Evolutionary conservation across 2,113 vertebrate species (phyloP).

Genomic region (Brienomyrus brachyistius): DNA sequence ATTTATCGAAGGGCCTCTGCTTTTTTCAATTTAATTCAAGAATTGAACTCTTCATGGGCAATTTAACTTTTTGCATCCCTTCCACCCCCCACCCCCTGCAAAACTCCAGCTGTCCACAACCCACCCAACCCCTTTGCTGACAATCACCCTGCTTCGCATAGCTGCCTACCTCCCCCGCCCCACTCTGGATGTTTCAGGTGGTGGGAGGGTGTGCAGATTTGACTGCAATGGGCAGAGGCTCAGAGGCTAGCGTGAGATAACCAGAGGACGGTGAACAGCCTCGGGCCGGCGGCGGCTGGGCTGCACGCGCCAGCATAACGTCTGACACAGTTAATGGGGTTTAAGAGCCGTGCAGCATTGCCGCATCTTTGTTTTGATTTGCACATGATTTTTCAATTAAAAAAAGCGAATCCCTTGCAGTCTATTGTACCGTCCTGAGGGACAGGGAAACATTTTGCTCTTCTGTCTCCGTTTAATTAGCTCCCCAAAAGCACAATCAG

Average conservation of each 20-base stretch:
- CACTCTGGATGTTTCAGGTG: not conserved
- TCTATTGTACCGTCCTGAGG: not conserved
- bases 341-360: not conserved
- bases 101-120: not conserved
- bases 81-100: not conserved
- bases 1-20: slow-evolving; percentile 24
- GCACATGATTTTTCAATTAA: not conserved
- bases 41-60: slow-evolving; percentile 33
- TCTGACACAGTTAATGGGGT: not conserved
- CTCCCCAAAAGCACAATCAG: not conserved
- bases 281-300: not conserved
- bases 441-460: not conserved
- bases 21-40: slow-evolving; percentile 39
- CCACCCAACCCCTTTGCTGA: not conserved
- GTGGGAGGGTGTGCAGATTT: not conserved
- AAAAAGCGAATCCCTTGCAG: not conserved
- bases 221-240: not conserved
- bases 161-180: not conserved
- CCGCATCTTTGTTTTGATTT: not conserved
- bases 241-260: not conserved
- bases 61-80: slow-evolving; percentile 25
- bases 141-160: not conserved
- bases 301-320: not conserved
- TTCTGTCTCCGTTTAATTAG: not conserved
- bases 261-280: not conserved